Percentiles rank a stretch among this genome's conserved stretches.
phyloP scores from a whole-genome alignment of 2,113 vertebrate genomes.

The Chionodraco myersi region DNA sequence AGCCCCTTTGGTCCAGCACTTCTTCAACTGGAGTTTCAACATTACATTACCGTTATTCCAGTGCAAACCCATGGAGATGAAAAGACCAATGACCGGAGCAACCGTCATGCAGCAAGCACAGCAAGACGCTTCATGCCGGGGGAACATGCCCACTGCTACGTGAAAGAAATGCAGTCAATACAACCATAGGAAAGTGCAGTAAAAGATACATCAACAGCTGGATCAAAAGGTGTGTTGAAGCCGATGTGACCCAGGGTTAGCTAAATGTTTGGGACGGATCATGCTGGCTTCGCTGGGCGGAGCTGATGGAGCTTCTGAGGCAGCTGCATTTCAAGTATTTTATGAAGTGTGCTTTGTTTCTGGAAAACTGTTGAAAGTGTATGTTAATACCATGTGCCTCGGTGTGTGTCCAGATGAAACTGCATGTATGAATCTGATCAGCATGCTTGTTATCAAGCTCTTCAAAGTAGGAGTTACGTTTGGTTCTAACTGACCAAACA shows the following conservation, averaged over 20 bases:
- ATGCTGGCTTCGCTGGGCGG: slow-evolving; percentile 10
- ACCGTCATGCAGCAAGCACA: slow-evolving; percentile 81
- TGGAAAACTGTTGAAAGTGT: neutral
- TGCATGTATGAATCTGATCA: neutral
- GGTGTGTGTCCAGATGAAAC: neutral
- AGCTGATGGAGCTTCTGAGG: neutral
- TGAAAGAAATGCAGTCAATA: slow-evolving; percentile 57
- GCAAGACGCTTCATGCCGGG: slow-evolving; percentile 71
- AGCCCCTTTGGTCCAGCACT: slow-evolving; percentile 22
- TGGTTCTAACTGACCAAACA: neutral
- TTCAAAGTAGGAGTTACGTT: neutral
- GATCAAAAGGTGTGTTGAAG: neutral
- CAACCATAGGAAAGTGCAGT: slow-evolving; percentile 20
- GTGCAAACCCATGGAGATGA: slow-evolving; percentile 66
- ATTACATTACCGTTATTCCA: slow-evolving; percentile 60
- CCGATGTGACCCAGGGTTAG: neutral
- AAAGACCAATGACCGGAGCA: slow-evolving; percentile 61
- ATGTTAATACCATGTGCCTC: neutral
- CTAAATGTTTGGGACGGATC: neutral
- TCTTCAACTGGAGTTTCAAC: slow-evolving; percentile 18
- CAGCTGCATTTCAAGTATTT: neutral
- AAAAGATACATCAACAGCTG: slow-evolving; percentile 35
- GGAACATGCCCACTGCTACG: slow-evolving; percentile 71
- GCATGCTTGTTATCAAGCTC: neutral
- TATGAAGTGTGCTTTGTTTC: neutral